Conservation (phyloP, 1,140 invertebrate genomes). For the Zaprionus taronus region DNA sequence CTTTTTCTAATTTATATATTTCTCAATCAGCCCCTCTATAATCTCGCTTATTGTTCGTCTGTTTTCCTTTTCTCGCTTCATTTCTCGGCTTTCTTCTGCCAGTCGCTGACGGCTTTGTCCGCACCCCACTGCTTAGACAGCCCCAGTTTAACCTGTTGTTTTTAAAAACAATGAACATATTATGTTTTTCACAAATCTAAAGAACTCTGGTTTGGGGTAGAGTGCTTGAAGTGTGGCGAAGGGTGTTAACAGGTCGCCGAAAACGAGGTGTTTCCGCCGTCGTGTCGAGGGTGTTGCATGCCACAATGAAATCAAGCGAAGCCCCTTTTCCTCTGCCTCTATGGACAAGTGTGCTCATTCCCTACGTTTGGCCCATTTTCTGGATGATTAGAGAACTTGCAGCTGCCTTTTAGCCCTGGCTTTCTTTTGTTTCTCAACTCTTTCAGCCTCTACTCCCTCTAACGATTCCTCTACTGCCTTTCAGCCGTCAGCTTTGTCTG, state of each 20-base stretch:
- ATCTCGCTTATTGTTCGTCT: not conserved
- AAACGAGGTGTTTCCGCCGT: conserved; percentile 68
- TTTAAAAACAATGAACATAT: conserved; percentile 76
- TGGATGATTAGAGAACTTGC: conserved; percentile 49
- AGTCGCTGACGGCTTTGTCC: not conserved
- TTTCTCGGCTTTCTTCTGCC: conserved; percentile 5
- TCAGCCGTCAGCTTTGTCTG: conserved; percentile 21
- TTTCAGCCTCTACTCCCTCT: not conserved
- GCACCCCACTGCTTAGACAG: conserved; percentile 40
- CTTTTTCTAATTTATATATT: not conserved
- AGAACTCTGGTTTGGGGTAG: conserved; percentile 3
- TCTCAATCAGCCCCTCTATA: conserved; percentile 11
- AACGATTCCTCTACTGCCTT: not conserved
- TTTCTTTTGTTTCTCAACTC: conserved; percentile 39
- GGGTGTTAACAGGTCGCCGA: conserved; percentile 34
- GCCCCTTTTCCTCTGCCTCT: not conserved
- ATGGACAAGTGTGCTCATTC: conserved; percentile 17
- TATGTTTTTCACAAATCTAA: conserved; percentile 41
- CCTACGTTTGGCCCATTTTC: conserved; percentile 32
- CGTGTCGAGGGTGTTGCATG: conserved; percentile 22
- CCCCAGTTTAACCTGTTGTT: conserved; percentile 65
- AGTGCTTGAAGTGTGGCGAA: not conserved
- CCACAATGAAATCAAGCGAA: not conserved
- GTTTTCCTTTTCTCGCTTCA: conserved; percentile 7
- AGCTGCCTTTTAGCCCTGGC: conserved; percentile 24